A percentile compares a stretch with the other conserved stretches of the same genome.
Evolutionary conservation across 2,888 invertebrate species (phyloP).

Genomic region (Agapostemon virescens): DNA sequence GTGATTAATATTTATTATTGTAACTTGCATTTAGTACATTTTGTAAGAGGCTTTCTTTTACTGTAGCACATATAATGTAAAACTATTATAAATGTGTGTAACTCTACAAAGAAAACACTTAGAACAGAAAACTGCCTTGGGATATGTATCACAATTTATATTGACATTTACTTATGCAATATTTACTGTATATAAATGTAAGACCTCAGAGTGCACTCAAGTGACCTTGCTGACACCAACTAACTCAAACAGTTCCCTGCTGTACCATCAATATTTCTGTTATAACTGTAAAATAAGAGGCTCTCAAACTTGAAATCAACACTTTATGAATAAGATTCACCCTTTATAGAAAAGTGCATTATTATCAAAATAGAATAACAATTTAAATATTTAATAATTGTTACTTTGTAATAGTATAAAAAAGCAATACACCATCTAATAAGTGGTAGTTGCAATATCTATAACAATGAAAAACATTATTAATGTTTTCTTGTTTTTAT

Average conservation of each 20-base stretch:
- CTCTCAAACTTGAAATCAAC: constrained; percentile 70
- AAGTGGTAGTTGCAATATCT: not conserved
- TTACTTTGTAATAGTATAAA: not conserved
- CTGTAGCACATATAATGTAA: not conserved
- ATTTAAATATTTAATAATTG: not conserved
- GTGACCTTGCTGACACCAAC: constrained; percentile 78
- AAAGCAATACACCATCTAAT: not conserved
- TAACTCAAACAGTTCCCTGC: constrained; percentile 75
- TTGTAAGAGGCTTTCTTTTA: not conserved
- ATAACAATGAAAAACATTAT: not conserved
- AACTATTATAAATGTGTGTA: not conserved
- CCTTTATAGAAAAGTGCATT: not conserved
- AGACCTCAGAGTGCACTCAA: constrained; percentile 75
- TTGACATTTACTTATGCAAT: constrained; percentile 53
- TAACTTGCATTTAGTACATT: constrained; percentile 1
- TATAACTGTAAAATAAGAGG: constrained; percentile 79
- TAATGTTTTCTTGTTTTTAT: not conserved
- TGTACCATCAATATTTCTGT: constrained; percentile 76
- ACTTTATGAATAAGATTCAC: constrained; percentile 5
- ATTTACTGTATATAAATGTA: constrained; percentile 51
- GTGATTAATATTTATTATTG: constrained; percentile 7
- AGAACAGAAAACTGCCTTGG: constrained; percentile 1
- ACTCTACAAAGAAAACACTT: not conserved
- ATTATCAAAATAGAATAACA: not conserved
- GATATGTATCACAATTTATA: constrained; percentile 17